Evolutionary conservation across 64 coral and sea anemone species (phyloP), one percentile per base, ranked within the genome.

Genomic region (Dendronephthya gigantea): DNA sequence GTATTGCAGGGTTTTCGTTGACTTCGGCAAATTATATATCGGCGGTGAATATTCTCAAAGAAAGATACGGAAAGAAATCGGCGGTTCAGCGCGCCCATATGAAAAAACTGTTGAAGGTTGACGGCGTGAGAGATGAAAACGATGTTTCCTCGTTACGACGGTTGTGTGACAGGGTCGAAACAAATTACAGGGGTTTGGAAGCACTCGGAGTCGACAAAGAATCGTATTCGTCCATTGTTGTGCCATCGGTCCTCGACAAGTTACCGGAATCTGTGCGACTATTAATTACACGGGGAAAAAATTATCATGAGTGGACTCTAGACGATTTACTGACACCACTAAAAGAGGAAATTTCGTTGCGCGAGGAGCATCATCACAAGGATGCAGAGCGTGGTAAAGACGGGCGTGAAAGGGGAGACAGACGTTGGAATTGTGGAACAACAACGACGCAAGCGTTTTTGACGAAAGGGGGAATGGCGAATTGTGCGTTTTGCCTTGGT

Each of bases 401-500:
- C 81, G 31, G 40, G 50, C 41, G 69, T 49, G 62, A 40, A 16
- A 49, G n/a, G n/a, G n/a, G n/a, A n/a, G n/a, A n/a, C n/a, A n/a
- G n/a, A 29, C 27, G 35, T 40, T 52, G 40, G 40, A 68, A 66
- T n/a, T n/a, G n/a, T n/a, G n/a, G n/a, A n/a, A n/a, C n/a, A n/a
- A n/a, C n/a, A n/a, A n/a, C n/a, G n/a, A n/a, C n/a, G n/a, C n/a
- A n/a, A n/a, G n/a, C n/a, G n/a, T n/a, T n/a, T n/a, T n/a, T n/a
- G 29, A 50, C 19, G 22, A 30, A 66, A 66, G 6, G 2, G 58
- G 8, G 35, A 83, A 15, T n/a, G n/a, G n/a, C 50, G 83, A 29
- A 86, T n/a, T n/a, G 87, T 87, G 83, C 88, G 35, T 93, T 58
- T 39, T 93, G 85, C 58, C 62, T 66, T 7, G 88, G 83, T 23